A percentile compares a stretch with the other conserved stretches of the same genome.
Evolutionary conservation across 2,113 vertebrate genomes (phyloP).

Genomic region (Sapajus apella): DNA sequence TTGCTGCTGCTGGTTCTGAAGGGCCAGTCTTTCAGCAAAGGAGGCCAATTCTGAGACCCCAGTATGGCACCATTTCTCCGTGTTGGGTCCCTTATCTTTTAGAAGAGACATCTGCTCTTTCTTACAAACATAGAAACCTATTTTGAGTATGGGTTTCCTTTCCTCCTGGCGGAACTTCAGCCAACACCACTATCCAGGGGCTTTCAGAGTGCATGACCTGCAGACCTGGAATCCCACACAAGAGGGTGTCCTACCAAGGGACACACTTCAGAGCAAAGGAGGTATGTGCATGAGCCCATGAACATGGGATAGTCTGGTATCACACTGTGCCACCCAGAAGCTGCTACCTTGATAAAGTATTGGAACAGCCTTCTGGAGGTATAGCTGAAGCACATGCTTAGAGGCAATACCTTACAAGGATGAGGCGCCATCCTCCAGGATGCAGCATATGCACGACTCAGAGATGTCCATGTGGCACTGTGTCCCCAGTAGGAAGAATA

Average conservation of each 20-base stretch:
- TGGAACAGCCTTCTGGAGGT: background rate
- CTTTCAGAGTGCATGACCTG: background rate
- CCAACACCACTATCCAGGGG: background rate
- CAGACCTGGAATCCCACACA: background rate
- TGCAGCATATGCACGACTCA: background rate
- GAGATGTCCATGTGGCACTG: background rate
- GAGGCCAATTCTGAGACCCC: background rate
- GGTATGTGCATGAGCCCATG: background rate
- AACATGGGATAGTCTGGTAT: background rate
- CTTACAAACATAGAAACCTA: background rate
- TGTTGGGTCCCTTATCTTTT: background rate
- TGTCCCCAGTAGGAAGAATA: background rate
- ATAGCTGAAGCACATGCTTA: background rate
- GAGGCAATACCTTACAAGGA: background rate
- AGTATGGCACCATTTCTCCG: background rate
- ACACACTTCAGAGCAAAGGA: background rate
- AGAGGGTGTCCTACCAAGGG: background rate
- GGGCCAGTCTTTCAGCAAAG: background rate
- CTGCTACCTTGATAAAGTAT: background rate
- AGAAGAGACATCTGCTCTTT: background rate
- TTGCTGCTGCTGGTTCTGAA: background rate
- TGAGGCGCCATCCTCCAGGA: background rate
- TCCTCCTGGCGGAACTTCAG: background rate
- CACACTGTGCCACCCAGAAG: background rate
- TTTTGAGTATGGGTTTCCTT: background rate